Percentiles rank a stretch among this genome's conserved stretches.
These are phyloP conservation scores for Drosophila hydei DNA, from an alignment of 1,140 invertebrate genomes.

Conservation along the genomic window DNA sequence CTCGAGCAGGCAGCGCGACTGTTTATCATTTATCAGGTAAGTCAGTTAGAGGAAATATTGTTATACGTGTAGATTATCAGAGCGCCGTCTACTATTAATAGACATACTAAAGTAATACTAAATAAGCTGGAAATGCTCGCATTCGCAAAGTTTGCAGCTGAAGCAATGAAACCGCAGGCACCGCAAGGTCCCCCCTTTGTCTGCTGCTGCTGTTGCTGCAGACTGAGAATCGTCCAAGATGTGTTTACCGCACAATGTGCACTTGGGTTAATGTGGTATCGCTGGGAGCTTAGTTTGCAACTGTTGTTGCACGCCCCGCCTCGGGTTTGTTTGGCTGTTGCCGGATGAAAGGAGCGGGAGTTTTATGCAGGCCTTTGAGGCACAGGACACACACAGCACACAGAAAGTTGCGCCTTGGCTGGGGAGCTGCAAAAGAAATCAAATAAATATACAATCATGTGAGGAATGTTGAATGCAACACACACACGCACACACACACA, in stretches of 20 bases:
- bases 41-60: too few relatives aligned
- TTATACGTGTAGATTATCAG: constrained; percentile 4
- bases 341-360: constrained; percentile 20
- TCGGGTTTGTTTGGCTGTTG: constrained; percentile 47
- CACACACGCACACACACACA: constrained; percentile 15
- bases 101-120: constrained; percentile 1
- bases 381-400: constrained; percentile 42
- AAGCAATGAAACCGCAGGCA: constrained; percentile 3
- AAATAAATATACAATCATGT: constrained; percentile 76
- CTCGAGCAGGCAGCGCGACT: too few relatives aligned
- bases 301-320: constrained; percentile 29
- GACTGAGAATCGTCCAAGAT: constrained; percentile 25
- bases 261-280: constrained; percentile 57
- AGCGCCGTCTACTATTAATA: background rate
- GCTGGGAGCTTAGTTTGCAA: constrained; percentile 18
- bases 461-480: constrained; percentile 58
- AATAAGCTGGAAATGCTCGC: constrained; percentile 1
- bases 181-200: background rate
- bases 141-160: constrained; percentile 5
- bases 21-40: too few relatives aligned
- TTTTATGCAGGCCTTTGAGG: constrained; percentile 51
- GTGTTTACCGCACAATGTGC: constrained; percentile 17
- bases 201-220: background rate
- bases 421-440: constrained; percentile 53
- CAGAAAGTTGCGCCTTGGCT: constrained; percentile 40